A percentile compares a stretch with the other conserved stretches of the same genome.
These are phyloP conservation scores for Coreius guichenoti DNA, from an alignment of 2,797 vertebrate genomes.

Conservation along the genomic window DNA sequence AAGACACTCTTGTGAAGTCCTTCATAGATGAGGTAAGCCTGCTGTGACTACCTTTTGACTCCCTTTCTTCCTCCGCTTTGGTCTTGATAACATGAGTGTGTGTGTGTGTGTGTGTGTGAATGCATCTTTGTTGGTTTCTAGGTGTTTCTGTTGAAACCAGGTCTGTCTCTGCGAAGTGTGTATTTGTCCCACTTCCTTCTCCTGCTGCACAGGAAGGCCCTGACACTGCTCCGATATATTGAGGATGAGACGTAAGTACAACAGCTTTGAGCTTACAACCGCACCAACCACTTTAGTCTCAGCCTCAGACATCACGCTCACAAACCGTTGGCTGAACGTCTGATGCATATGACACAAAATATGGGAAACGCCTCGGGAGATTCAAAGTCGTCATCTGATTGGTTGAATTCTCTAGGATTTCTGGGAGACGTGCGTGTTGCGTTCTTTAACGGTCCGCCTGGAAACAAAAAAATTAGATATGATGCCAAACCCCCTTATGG, in stretches of 20 bases:
- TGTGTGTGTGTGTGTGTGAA: slow-evolving; percentile 54
- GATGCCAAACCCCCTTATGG: neutral
- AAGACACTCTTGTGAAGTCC: slow-evolving; percentile 91
- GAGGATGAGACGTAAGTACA: slow-evolving; percentile 96
- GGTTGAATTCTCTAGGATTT: neutral
- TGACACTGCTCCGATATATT: slow-evolving; percentile 96
- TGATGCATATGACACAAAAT: neutral
- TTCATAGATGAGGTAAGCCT: slow-evolving; percentile 93
- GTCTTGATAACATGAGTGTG: neutral
- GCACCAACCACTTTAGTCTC: neutral
- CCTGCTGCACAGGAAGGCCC: slow-evolving; percentile 94
- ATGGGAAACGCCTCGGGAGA: neutral
- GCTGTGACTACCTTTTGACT: neutral
- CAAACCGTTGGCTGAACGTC: neutral
- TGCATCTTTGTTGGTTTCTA: slow-evolving; percentile 68
- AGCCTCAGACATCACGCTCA: neutral
- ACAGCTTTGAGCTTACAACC: slow-evolving; percentile 8
- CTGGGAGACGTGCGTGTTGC: neutral
- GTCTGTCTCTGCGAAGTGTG: slow-evolving; percentile 89
- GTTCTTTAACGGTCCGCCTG: neutral
- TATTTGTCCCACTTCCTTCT: slow-evolving; percentile 95
- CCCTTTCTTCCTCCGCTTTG: neutral
- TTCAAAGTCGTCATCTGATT: neutral
- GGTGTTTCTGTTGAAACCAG: slow-evolving; percentile 96
- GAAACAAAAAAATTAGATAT: too few relatives aligned